Percentiles rank a stretch among this genome's conserved stretches.
These are phyloP conservation scores for Trichonephila clavata DNA, from an alignment of 1,140 invertebrate species.

Conservation along the genomic window DNA sequence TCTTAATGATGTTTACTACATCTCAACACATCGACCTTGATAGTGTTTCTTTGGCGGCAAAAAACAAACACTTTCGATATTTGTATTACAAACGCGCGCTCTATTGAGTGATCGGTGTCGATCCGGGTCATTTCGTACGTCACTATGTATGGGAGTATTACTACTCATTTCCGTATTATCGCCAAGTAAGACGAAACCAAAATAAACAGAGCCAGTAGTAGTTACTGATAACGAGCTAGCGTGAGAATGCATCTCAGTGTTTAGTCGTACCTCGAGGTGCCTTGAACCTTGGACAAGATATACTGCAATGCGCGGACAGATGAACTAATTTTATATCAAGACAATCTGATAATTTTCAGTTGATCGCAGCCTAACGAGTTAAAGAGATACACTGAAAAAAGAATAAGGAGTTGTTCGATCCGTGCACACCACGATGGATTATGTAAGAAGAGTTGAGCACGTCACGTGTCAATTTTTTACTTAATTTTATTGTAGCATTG, in stretches of 20 bases:
- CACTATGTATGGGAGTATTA: neutral
- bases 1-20: neutral
- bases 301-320: neutral
- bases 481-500: too few species aligned
- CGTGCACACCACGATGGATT: neutral
- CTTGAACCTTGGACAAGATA: constrained; percentile 36
- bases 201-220: constrained; percentile 21
- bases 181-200: constrained; percentile 35
- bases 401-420: neutral
- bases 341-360: neutral
- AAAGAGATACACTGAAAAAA: neutral
- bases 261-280: neutral
- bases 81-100: neutral
- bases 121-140: constrained; percentile 33
- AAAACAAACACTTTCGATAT: constrained; percentile 2
- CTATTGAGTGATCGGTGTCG: neutral
- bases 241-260: neutral
- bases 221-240: neutral
- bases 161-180: constrained; percentile 32
- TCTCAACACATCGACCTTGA: neutral
- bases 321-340: constrained; percentile 11
- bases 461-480: too few species aligned
- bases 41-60: neutral
- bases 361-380: neutral
- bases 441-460: neutral